These are phyloP conservation scores for Lomographa bimaculata DNA, from an alignment of 2,888 invertebrate species.

Conservation along the genomic window DNA sequence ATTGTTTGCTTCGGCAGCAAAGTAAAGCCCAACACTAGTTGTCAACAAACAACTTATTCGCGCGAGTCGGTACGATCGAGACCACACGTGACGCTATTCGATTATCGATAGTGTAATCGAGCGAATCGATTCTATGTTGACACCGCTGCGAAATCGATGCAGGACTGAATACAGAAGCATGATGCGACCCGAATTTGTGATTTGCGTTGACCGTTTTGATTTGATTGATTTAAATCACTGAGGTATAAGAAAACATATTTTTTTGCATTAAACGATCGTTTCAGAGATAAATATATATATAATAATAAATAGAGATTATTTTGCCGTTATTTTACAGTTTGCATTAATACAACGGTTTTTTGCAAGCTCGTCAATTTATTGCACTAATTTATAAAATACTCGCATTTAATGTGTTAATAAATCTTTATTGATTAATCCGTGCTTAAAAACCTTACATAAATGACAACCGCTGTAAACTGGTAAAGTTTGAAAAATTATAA, in stretches of 20 bases:
- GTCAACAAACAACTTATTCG: slow-evolving; percentile 32
- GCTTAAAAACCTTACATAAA: slow-evolving; percentile 9
- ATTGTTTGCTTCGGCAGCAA: too few relatives aligned
- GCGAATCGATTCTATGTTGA: slow-evolving; percentile 26
- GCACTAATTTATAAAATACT: slow-evolving; percentile 7
- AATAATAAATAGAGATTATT: too few relatives aligned
- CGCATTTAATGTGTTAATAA: slow-evolving; percentile 7
- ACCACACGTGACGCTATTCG: slow-evolving; percentile 49
- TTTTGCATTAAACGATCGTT: too few relatives aligned
- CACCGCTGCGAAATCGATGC: slow-evolving; percentile 20
- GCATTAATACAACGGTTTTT: neutral
- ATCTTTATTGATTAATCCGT: slow-evolving; percentile 10
- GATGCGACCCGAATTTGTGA: slow-evolving; percentile 25
- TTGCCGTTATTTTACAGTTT: too few relatives aligned
- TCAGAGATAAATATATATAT: too few relatives aligned
- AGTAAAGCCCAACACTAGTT: slow-evolving; percentile 25
- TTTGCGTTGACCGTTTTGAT: slow-evolving; percentile 5
- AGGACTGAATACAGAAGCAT: slow-evolving; percentile 26
- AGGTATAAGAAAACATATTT: too few relatives aligned
- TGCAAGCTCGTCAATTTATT: slow-evolving; percentile 5
- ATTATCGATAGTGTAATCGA: slow-evolving; percentile 23
- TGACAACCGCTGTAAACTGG: slow-evolving; percentile 3
- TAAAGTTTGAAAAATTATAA: neutral
- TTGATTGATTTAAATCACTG: too few relatives aligned
- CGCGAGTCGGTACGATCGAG: slow-evolving; percentile 45